Base-by-base conservation (phyloP, 2,797 vertebrate genomes). In the Alauda arvensis region DNA sequence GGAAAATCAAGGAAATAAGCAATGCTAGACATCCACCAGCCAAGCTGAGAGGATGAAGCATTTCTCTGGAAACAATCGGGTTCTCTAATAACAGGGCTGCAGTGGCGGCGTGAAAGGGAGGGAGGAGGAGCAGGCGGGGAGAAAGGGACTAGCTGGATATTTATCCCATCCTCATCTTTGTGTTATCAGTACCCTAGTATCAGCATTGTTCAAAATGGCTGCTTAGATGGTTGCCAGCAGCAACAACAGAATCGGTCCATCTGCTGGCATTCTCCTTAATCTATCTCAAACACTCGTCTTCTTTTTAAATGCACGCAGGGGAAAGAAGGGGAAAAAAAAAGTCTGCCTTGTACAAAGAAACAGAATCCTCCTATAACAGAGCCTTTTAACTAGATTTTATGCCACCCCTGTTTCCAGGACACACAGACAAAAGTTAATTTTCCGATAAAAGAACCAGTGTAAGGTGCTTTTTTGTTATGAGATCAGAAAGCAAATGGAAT, bases 241-340 rank as follows among this genome's bases (percentile, higher is more conserved):
- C 92, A 90, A 93, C 93, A 89, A 93, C 94, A 95, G 91, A 95
- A 95, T 95, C 89, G 46, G 95, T 95, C 95, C 94, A 95, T 95
- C 95, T 95, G 95, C 94, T 95, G 94, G 94, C 95, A 95, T 95
- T 94, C 95, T 95, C 94, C 91, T 92, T 95, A 95, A 95, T 95
- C 93, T 94, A 95, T 94, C 94, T 95, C 94, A 94, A 95, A 94
- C 94, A 95, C 93, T 94, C 82, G 60, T 94, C 87, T 59, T 90
- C 93, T 95, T 95, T 95, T 94, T 94, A 95, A 95, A 95, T 87
- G 91, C 92, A 93, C 75, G 9, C 92, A 90, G 71, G 83, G 91
- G 59, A 93, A 87, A 83, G 77, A 70, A 77, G 72, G 37, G 18
- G 3, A 4, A 1, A 59, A 13, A 13, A 61, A 77, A 86, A 93